Evolutionary conservation across 2,113 vertebrate species (phyloP).

Genomic region (Ptilonorhynchus violaceus): DNA sequence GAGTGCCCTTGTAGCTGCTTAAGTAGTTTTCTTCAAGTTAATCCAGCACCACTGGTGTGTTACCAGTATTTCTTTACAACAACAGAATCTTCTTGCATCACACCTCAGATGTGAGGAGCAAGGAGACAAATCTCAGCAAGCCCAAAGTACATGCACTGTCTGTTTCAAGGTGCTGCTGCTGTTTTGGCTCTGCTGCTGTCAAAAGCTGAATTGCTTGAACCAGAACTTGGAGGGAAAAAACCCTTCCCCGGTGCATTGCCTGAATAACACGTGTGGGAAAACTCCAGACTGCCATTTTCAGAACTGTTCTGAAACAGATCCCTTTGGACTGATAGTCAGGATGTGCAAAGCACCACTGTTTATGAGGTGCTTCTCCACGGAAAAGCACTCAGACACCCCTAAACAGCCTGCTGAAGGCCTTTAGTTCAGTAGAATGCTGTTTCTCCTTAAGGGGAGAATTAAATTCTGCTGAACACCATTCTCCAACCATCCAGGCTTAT

Average conservation of each 20-base stretch:
- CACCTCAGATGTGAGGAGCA: not conserved
- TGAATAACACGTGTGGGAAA: fast-evolving
- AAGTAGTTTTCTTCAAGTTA: not conserved
- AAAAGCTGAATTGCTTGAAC: not conserved
- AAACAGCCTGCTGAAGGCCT: not conserved
- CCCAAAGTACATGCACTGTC: not conserved
- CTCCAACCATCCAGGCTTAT: not conserved
- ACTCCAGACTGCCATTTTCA: not conserved
- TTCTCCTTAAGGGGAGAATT: not conserved
- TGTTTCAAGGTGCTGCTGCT: not conserved
- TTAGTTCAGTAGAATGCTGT: not conserved
- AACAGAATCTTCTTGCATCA: not conserved
- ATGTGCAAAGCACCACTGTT: not conserved
- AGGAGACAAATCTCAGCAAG: not conserved
- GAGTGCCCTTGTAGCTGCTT: not conserved
- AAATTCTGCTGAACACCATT: not conserved
- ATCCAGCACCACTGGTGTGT: not conserved
- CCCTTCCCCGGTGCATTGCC: fast-evolving
- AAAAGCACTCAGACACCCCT: not conserved
- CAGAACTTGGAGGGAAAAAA: fast-evolving
- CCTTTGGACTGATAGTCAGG: not conserved
- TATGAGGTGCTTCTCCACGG: not conserved
- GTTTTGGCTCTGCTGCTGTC: not conserved
- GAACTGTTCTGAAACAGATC: not conserved
- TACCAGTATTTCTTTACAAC: not conserved